Evolutionary conservation across 2,113 vertebrate species (phyloP), one percentile per base, ranked within the genome.

Genomic region (Scopus umbretta): DNA sequence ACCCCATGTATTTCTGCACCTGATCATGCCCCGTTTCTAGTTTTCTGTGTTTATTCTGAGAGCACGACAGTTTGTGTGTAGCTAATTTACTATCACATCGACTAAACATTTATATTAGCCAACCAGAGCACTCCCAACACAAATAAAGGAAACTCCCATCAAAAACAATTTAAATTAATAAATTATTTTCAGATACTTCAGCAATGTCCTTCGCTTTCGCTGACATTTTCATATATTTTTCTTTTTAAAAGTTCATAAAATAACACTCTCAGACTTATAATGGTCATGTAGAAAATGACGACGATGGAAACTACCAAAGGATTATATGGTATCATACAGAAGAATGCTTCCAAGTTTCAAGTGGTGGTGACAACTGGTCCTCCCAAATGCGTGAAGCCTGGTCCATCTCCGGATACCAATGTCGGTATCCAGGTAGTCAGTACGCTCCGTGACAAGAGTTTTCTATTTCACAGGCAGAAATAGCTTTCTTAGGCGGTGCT

Each of bases 161-260:
- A 83, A 94, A 79, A 92, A 92, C 79, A 65, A 67, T 2, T 94
- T 97, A 96, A 98, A 97, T 97, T 96, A 98, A 98, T 98, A 98
- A 98, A 95, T 98, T 98, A 98, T 80, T 96, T 97, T 97, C 96
- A 97, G 78, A 97, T 89, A 97, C 49, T 93, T 93, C 82, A 97
- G 95, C 90, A 97, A 78, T 4, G 67, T 96, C 94, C 92, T 96
- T 96, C 2, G 71, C 74, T 94, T 96, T 96, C 84, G 96, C 93
- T 97, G 97, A 97, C 53, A 53, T 55, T 95, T 67, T 83, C 56
- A 96, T 95, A 95, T 58, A 87, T 30, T 56, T 20, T 47, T 70
- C 50, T 68, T 36, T 86, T 49, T 86, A 50, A 3, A 67, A 93
- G 91, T 96, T 97, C 94, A 93, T 89, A 97, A 97, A 97, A 95